These are phyloP conservation scores for Epirrhoe alternata DNA, from an alignment of 2,888 invertebrate genomes.

Conservation along the genomic window DNA sequence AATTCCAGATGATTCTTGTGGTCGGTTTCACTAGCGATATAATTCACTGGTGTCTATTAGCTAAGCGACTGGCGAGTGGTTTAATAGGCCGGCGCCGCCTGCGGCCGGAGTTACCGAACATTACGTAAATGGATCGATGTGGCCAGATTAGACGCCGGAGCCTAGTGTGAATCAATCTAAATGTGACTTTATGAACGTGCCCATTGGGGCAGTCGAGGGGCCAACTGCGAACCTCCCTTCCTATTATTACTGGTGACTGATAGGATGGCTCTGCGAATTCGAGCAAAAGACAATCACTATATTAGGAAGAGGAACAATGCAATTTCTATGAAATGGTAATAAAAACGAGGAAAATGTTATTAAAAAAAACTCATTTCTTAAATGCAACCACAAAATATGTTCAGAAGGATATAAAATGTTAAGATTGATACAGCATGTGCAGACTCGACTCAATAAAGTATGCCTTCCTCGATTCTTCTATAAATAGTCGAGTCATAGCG, in stretches of 20 bases:
- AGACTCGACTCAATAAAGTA: background rate
- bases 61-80: conserved; percentile 49
- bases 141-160: conserved; percentile 51
- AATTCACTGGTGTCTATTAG: conserved; percentile 68
- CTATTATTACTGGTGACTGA: conserved; percentile 39
- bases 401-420: too few relatives aligned
- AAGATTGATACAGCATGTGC: too few relatives aligned
- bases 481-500: conserved; percentile 20
- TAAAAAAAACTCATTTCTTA: background rate
- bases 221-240: conserved; percentile 32
- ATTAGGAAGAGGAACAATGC: conserved; percentile 12
- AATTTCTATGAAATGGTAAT: conserved; percentile 26
- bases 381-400: background rate
- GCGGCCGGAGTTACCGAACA: conserved; percentile 64
- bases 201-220: conserved; percentile 30
- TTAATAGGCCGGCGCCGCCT: conserved; percentile 56
- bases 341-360: conserved; percentile 7
- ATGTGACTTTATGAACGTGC: conserved; percentile 45
- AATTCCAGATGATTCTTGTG: conserved; percentile 50
- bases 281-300: conserved; percentile 33
- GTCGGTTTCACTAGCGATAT: conserved; percentile 55
- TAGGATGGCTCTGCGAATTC: conserved; percentile 33
- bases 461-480: conserved; percentile 2
- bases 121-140: conserved; percentile 68
- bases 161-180: conserved; percentile 43